phyloP scores from a whole-genome alignment of 2,888 invertebrate genomes.

The Epistrophe grossulariae region DNA sequence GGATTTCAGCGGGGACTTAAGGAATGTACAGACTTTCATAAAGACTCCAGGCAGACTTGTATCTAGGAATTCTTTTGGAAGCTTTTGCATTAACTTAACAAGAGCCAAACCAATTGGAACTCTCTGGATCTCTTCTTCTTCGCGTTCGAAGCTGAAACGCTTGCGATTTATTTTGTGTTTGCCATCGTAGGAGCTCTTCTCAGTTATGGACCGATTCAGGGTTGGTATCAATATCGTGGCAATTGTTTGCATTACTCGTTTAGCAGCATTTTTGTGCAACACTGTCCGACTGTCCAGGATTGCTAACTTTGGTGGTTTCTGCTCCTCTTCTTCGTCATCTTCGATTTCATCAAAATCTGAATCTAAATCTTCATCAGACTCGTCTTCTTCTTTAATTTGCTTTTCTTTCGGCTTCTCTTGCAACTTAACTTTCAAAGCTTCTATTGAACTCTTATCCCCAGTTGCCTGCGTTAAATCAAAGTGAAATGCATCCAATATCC shows the following conservation, averaged over 20 bases:
- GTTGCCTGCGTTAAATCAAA: constrained; percentile 91
- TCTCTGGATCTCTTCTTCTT: constrained; percentile 94
- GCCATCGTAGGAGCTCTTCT: constrained; percentile 89
- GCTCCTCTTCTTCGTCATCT: constrained; percentile 78
- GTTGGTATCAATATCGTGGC: constrained; percentile 91
- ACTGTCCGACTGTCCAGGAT: constrained; percentile 84
- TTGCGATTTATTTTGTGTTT: constrained; percentile 92
- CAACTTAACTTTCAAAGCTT: constrained; percentile 78
- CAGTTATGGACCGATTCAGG: constrained; percentile 89
- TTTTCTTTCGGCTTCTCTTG: constrained; percentile 76
- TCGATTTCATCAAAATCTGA: constrained; percentile 77
- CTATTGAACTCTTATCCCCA: constrained; percentile 77
- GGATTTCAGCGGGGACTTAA: constrained; percentile 94
- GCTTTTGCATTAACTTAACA: constrained; percentile 94
- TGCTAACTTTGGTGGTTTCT: constrained; percentile 79
- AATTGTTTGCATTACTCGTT: constrained; percentile 89
- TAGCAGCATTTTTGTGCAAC: constrained; percentile 89
- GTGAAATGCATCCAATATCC: constrained; percentile 95
- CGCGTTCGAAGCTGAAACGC: constrained; percentile 88
- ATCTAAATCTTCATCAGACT: constrained; percentile 77
- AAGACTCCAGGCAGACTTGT: constrained; percentile 92
- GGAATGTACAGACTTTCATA: constrained; percentile 94
- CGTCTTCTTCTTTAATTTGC: constrained; percentile 82
- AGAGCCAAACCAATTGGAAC: constrained; percentile 97
- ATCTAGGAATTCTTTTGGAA: constrained; percentile 91